Evolutionary conservation across 2,113 vertebrate genomes (phyloP), one percentile per base, ranked within the genome.

Genomic region (Centrocercus urophasianus): DNA sequence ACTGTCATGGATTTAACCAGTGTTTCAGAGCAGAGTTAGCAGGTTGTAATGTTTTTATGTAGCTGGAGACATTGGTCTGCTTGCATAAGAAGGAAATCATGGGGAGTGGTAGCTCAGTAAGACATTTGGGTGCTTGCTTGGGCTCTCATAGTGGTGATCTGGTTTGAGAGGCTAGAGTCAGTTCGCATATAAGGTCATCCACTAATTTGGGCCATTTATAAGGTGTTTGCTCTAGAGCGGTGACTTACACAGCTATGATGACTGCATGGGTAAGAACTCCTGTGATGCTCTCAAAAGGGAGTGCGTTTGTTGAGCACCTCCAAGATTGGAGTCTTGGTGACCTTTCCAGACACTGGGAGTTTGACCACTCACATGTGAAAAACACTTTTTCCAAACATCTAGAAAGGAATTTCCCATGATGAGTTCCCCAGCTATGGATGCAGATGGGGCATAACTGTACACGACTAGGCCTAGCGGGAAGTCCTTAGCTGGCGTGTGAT

Each of bases 211-310:
- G 25, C 27, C 5, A 17, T 63, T 78, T 56, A 2, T 54, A 57
- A 45, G 30, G 36, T 0, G 0, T 6, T 7, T 76, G 28, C 50
- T 52, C 2, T 65, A 36, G 17, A 36, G 8, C 24, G 64, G 15
- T 2, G 14, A 27, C 28, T 64, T 45, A 2, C 30, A 25, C 50
- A n/a, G 28, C 18, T 63, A 0, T 11, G 1, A 8, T 66, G 64
- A 38, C 25, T 82, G 24, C 3, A 6, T 13, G 24, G 63, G 8
- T 59, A 18, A 47, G 40, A 57, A 73, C 59, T 42, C 47, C 10
- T 13, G 8, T 80, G 47, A 19, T 48, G 20, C 18, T 48, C 47
- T 20, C 17, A 34, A 34, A 25, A 38, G 19, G 43, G 45, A 47
- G 13, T 8, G 36, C 14, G 6, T 25, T 10, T 5, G 6, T 5